A percentile compares a stretch with the other conserved stretches of the same genome.
Conservation (phyloP, 1,140 invertebrate genomes). For the Drosophila baimaii region DNA sequence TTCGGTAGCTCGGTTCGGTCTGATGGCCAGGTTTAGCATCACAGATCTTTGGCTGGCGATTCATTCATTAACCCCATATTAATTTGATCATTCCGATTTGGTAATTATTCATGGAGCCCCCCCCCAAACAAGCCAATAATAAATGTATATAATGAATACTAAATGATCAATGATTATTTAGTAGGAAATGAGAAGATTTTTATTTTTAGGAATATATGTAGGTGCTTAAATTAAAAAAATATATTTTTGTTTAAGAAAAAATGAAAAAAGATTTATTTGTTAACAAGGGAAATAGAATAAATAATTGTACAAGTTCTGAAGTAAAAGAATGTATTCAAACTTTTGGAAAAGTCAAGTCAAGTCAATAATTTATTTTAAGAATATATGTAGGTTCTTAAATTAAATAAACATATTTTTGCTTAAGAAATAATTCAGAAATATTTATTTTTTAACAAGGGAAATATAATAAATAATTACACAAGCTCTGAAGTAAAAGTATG, state of each 20-base stretch:
- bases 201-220: background rate
- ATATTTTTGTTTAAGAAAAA: too few species aligned
- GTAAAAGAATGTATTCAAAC: background rate
- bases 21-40: background rate
- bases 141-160: constrained; percentile 28
- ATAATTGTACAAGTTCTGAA: background rate
- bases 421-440: too few species aligned
- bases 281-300: background rate
- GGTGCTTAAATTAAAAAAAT: background rate
- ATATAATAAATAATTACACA: background rate
- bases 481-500: background rate
- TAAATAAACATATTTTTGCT: background rate
- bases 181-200: background rate
- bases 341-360: background rate
- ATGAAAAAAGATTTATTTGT: too few species aligned
- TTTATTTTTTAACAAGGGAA: background rate
- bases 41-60: constrained; percentile 3
- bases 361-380: too few species aligned
- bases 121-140: constrained; percentile 18
- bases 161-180: background rate
- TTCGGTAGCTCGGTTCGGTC: constrained; percentile 22
- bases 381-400: too few species aligned
- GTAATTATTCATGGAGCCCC: constrained; percentile 36
- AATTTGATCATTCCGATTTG: constrained; percentile 27
- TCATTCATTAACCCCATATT: constrained; percentile 37